A percentile compares a stretch with the other conserved stretches of the same genome.
Evolutionary conservation across 2,888 invertebrate genomes (phyloP).

Genomic region (Fragum fragum): DNA sequence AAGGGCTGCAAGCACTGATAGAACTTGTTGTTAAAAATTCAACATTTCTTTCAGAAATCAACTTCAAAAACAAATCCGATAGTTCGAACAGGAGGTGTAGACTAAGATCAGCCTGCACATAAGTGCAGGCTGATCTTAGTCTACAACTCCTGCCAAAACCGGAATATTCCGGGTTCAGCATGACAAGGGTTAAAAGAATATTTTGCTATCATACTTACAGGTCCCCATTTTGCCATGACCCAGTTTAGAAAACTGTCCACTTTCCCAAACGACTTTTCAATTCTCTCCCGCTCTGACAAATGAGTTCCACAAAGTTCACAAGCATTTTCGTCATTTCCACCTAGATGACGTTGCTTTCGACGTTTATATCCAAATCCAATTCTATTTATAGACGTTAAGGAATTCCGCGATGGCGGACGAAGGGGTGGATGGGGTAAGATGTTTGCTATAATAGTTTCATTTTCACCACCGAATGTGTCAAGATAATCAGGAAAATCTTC

Average conservation of each 20-base stretch:
- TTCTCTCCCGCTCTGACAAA: conserved; percentile 51
- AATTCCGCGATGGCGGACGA: conserved; percentile 30
- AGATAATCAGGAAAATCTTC: conserved; percentile 55
- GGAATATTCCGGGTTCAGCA: too few species aligned
- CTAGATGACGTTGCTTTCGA: conserved; percentile 39
- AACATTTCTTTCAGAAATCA: too few species aligned
- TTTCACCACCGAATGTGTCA: conserved; percentile 53
- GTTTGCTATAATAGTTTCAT: conserved; percentile 35
- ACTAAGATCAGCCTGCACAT: too few species aligned
- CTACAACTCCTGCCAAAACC: too few species aligned
- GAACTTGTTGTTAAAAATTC: too few species aligned
- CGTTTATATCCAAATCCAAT: conserved; percentile 1
- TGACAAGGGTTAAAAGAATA: too few species aligned
- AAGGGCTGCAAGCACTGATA: too few species aligned
- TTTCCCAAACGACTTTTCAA: conserved; percentile 54
- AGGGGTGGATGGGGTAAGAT: background rate
- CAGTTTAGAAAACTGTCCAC: conserved; percentile 63
- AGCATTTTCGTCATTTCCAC: conserved; percentile 26
- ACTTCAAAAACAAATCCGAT: too few species aligned
- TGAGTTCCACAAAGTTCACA: conserved; percentile 62
- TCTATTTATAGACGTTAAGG: conserved; percentile 12
- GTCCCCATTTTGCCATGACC: conserved; percentile 68
- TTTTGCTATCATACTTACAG: conserved; percentile 55
- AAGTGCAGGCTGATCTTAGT: too few species aligned
- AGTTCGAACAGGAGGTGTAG: too few species aligned